Evolutionary conservation across 2,888 invertebrate genomes (phyloP).

Genomic region (Hypercompe scribonia): DNA sequence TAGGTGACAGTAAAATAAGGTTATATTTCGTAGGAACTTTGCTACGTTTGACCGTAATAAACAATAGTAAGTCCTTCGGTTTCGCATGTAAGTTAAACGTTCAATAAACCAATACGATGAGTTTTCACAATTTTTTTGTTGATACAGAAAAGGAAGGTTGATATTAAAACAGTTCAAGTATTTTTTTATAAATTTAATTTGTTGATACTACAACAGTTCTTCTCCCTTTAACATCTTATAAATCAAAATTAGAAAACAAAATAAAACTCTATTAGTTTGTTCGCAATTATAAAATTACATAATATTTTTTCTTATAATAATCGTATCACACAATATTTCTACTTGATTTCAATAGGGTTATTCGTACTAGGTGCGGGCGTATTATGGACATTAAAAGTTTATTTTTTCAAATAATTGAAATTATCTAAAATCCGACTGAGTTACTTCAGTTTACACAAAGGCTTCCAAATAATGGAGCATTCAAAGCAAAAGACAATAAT

Average conservation of each 20-base stretch:
- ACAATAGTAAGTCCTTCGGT: background rate
- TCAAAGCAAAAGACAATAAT: slow-evolving; percentile 1
- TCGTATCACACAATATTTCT: too few relatives aligned
- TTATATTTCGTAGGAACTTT: background rate
- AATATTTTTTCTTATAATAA: too few relatives aligned
- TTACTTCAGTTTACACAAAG: background rate
- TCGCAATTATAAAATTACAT: background rate
- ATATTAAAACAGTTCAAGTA: background rate
- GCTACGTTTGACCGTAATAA: background rate
- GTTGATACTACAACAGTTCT: too few relatives aligned
- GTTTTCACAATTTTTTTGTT: background rate
- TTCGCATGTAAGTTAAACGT: background rate
- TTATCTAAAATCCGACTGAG: background rate
- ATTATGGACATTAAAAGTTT: background rate
- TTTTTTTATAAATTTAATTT: too few relatives aligned
- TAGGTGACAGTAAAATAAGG: background rate
- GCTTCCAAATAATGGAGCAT: too few relatives aligned
- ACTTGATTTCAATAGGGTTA: too few relatives aligned
- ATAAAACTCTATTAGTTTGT: background rate
- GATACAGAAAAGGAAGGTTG: background rate
- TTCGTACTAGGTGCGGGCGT: too few relatives aligned
- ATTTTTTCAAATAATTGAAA: background rate
- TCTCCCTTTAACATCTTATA: too few relatives aligned
- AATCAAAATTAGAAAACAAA: too few relatives aligned
- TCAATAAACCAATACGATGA: background rate